Conservation (phyloP, 2,797 vertebrate species). For the Mormyrops boulengeri region DNA sequence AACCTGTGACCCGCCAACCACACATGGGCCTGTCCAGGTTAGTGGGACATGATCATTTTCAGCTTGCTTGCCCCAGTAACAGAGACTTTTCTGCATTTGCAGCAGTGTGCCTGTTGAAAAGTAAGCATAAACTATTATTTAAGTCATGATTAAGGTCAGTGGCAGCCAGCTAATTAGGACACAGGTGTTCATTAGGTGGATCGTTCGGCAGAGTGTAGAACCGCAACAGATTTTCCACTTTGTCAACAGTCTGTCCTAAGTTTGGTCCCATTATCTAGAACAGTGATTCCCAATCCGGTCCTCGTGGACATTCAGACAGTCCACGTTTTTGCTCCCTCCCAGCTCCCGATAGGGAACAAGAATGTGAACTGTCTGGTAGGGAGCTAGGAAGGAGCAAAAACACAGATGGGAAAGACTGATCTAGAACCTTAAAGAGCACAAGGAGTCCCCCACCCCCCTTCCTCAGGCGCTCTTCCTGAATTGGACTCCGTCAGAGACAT, state of each 20-base stretch:
- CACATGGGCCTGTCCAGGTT: not conserved
- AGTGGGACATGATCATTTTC: not conserved
- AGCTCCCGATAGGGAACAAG: not conserved
- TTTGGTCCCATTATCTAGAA: slow-evolving; percentile 19
- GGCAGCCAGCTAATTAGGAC: slow-evolving; percentile 64
- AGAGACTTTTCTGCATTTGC: slow-evolving; percentile 35
- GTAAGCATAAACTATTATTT: slow-evolving; percentile 67
- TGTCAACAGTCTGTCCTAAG: slow-evolving; percentile 15
- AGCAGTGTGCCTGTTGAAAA: slow-evolving; percentile 41
- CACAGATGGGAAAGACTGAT: not conserved
- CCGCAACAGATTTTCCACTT: slow-evolving; percentile 32
- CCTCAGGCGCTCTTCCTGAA: slow-evolving; percentile 23
- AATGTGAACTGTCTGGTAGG: not conserved
- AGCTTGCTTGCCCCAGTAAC: not conserved
- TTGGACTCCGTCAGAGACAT: slow-evolving; percentile 40
- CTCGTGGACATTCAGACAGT: not conserved
- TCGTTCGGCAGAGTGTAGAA: slow-evolving; percentile 53
- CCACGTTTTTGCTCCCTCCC: not conserved
- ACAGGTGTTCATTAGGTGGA: slow-evolving; percentile 62
- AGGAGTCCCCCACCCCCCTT: slow-evolving; percentile 15
- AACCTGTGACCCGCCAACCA: not conserved
- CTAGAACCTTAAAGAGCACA: not conserved
- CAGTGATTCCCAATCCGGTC: not conserved
- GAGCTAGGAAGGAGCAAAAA: not conserved
- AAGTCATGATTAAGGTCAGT: slow-evolving; percentile 62